Base-by-base conservation (phyloP, 2,113 vertebrate genomes). In the Ardeotis arabs region DNA sequence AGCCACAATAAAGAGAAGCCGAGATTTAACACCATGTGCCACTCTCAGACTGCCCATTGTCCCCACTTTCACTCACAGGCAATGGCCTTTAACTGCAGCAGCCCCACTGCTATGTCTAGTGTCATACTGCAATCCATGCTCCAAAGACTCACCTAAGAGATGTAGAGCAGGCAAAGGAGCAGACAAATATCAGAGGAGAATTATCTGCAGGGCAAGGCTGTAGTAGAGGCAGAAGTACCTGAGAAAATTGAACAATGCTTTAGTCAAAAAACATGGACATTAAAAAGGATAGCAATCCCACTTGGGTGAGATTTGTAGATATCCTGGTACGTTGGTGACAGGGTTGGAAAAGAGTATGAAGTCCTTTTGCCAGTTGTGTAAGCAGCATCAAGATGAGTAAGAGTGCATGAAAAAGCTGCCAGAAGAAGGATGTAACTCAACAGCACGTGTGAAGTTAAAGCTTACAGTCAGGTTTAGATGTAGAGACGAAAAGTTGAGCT, bases 21-120 rank as follows among this genome's bases (percentile, higher is more conserved):
- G 0, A 44, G 45, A 31, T 63, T 22, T 45, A 24, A 9, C 8
- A 55, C 23, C 8, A 0, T 0, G 3, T 72, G 33, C 37, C 50
- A 14, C 44, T 14, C 33, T 67, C 45, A 44, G 60, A 4, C 33
- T 35, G 35, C 14, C 4, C 74, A 10, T 1, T 8, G 7, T 58
- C 53, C 14, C 27, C 6, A 0, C 22, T n/a, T 17, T 14, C 37
- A 20, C 39, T 41, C 31, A 5, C 16, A 29, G 50, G 25, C 44
- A 67, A 62, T 6, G 4, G 49, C 27, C 47, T 28, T 33, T 4
- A 24, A 31, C 3, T 21, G 73, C 53, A 76, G 69, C 80, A 73
- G 49, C 28, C 39, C 27, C 56, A 21, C 16, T 23, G 4, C 49
- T 7, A 5, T 53, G 14, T 29, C 24, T 22, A 1, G 7, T 29